These are phyloP conservation scores for Drosophila parabipectinata DNA, from an alignment of 1,140 invertebrate genomes.

Conservation along the genomic window DNA sequence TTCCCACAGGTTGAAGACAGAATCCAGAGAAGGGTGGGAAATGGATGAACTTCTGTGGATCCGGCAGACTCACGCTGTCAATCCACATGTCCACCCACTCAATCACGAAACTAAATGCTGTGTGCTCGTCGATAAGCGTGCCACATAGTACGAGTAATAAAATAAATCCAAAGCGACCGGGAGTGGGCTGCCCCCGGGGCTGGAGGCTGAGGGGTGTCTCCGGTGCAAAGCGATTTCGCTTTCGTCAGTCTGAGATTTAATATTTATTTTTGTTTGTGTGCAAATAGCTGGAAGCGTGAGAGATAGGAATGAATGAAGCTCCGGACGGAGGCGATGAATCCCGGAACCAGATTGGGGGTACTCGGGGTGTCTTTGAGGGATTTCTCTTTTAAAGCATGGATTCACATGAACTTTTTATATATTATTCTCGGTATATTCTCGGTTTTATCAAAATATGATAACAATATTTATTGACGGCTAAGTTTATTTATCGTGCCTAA, in stretches of 20 bases:
- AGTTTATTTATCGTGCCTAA: no score
- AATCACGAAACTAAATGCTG: slow-evolving; percentile 79
- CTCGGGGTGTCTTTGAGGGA: slow-evolving; percentile 13
- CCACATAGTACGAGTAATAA: slow-evolving; percentile 53
- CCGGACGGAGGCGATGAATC: slow-evolving; percentile 4
- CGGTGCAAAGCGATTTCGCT: slow-evolving; percentile 67
- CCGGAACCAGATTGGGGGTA: background rate
- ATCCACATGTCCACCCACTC: slow-evolving; percentile 83
- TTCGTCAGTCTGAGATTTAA: slow-evolving; percentile 75
- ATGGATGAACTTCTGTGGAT: slow-evolving; percentile 65
- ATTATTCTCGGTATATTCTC: no score
- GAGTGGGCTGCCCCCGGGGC: slow-evolving; percentile 1
- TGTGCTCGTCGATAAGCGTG: slow-evolving; percentile 73
- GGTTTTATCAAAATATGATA: no score
- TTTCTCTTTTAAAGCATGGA: slow-evolving; percentile 9
- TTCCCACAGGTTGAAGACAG: slow-evolving; percentile 4
- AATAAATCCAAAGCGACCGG: slow-evolving; percentile 19
- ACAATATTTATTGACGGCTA: no score
- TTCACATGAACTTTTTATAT: background rate
- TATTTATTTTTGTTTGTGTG: slow-evolving; percentile 83
- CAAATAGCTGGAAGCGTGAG: slow-evolving; percentile 79
- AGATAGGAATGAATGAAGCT: slow-evolving; percentile 29
- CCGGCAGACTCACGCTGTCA: slow-evolving; percentile 81
- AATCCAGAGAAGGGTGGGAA: background rate
- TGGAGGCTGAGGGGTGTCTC: slow-evolving; percentile 13